Percentiles rank a stretch among this genome's conserved stretches.
These are phyloP conservation scores for Xyliphius kryptos DNA, from an alignment of 2,113 vertebrate genomes.

Conservation along the genomic window DNA sequence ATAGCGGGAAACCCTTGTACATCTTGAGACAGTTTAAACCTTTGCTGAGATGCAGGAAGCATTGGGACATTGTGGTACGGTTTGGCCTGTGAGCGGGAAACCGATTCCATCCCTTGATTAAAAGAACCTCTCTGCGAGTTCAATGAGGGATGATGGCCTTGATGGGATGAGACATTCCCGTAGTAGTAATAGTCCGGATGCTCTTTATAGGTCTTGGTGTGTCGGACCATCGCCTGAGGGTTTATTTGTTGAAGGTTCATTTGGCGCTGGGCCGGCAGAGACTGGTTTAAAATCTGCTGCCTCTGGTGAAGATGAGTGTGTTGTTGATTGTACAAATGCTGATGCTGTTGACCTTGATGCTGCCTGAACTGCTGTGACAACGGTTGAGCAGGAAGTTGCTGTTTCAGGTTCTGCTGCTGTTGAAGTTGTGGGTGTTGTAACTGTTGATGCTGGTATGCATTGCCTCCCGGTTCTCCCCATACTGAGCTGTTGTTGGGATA, in stretches of 20 bases:
- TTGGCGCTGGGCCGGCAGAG: constrained; percentile 50
- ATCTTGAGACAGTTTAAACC: constrained; percentile 60
- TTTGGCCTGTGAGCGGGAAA: constrained; percentile 72
- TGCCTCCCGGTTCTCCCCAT: constrained; percentile 79
- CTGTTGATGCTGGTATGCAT: constrained; percentile 55
- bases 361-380: constrained; percentile 51
- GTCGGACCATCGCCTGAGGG: constrained; percentile 77
- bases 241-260: constrained; percentile 76
- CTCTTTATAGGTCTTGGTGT: constrained; percentile 72
- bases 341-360: constrained; percentile 47
- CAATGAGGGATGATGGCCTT: constrained; percentile 47
- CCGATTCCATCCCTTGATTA: constrained; percentile 61
- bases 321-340: constrained; percentile 49
- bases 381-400: constrained; percentile 47
- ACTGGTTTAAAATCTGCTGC: too few relatives aligned
- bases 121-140: constrained; percentile 57
- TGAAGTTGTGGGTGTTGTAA: constrained; percentile 50
- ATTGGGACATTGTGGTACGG: constrained; percentile 72
- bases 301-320: constrained; percentile 31
- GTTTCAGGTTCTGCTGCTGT: constrained; percentile 55
- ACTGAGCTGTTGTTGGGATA: constrained; percentile 89
- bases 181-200: constrained; percentile 87
- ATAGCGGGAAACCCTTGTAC: constrained; percentile 70
- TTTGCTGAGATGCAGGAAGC: constrained; percentile 60
- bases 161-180: constrained; percentile 62